Evolutionary conservation across 2,888 invertebrate species (phyloP).

Genomic region (Trachelus troglodyta): DNA sequence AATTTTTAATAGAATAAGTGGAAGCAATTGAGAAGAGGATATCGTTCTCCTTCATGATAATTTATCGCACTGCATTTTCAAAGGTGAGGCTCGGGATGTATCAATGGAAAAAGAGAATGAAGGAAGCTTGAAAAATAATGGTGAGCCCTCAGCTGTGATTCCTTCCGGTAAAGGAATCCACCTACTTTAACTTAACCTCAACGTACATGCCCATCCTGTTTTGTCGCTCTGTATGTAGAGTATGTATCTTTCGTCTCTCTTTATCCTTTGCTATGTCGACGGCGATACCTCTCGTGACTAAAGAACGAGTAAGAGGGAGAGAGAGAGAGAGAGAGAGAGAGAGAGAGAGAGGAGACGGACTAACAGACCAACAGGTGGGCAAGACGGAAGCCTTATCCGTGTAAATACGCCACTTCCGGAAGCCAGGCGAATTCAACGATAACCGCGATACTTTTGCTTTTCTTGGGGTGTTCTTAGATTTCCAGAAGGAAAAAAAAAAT

Average conservation of each 20-base stretch:
- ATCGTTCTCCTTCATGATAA: background rate
- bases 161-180: constrained; percentile 31
- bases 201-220: constrained; percentile 48
- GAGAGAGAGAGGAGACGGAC: constrained; percentile 17
- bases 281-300: background rate
- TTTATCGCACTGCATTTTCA: background rate
- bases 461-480: background rate
- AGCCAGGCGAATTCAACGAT: background rate
- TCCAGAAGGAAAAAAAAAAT: background rate
- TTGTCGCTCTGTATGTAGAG: constrained; percentile 1
- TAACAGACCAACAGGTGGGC: background rate
- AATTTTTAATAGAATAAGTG: background rate
- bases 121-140: constrained; percentile 14
- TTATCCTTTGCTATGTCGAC: background rate
- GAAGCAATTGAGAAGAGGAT: background rate
- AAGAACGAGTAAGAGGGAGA: background rate
- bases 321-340: constrained; percentile 15
- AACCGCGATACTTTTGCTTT: background rate
- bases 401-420: constrained; percentile 8
- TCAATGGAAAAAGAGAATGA: background rate
- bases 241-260: background rate
- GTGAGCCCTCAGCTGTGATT: constrained; percentile 47
- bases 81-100: background rate
- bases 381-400: constrained; percentile 8
- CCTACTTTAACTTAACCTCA: constrained; percentile 32